Base-by-base conservation (phyloP, 2,888 invertebrate species). In the Cistogaster globosa region DNA sequence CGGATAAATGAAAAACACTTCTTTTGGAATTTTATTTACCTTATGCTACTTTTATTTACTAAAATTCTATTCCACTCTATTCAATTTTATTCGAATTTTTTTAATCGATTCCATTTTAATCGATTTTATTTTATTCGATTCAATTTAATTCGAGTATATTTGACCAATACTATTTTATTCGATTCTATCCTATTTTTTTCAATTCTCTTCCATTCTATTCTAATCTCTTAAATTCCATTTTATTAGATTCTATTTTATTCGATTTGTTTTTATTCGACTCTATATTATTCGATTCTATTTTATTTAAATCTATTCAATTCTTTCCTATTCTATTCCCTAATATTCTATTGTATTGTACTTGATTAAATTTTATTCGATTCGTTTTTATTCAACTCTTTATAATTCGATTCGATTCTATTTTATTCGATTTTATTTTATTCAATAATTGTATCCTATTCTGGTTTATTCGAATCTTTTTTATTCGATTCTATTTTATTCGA, bases 201-300 rank as follows among this genome's bases (percentile, higher is more conserved):
- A 5, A 32, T 32, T 32, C 8, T 32, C 3, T 18, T 45, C 45
- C 16, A 42, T 22, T 26, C 57, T 58, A 2, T 16, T 32, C 7
- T 57, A 26, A 20, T 55, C 4, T 22, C 16, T 22, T 36, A n/a
- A 36, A n/a, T n/a, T 58, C 9, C 36, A 77, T 83, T 84, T 74
- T 81, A 86, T 86, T 32, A 6, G n/a, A 0, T 9, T n/a, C n/a
- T 36, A 11, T 9, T 42, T 12, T 20, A 12, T 18, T 18, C 20
- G 11, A 0, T 4, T 38, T 20, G 42, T 5, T 38, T 26, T 4
- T 26, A 2, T 26, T 26, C 26, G 1, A 2, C 4, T 26, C 26
- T 26, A 1, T 26, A 2, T 4, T 26, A 1, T 26, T 26, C 26
- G 1, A 4, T 26, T 38, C 38, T 38, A 2, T 38, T 38, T 7